Conservation (phyloP, 2,888 invertebrate genomes). For the Rhynchonema sp. region DNA sequence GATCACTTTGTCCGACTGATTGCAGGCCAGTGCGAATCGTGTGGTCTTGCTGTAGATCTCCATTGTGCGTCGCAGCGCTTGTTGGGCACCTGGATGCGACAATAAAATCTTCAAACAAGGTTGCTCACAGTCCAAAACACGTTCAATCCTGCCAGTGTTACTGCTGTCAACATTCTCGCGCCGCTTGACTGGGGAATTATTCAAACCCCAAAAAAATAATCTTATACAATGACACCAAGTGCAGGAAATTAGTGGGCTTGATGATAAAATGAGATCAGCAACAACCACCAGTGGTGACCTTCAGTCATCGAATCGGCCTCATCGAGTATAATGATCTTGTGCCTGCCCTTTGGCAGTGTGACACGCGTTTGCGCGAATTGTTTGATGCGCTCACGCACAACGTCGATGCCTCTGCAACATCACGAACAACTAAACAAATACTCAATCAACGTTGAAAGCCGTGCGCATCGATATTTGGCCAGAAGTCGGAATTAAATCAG, state of each 20-base stretch:
- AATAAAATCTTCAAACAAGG: no score
- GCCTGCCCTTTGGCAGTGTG: slow-evolving; percentile 66
- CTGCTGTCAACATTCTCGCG: no score
- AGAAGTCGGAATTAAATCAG: neutral
- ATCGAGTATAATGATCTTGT: slow-evolving; percentile 91
- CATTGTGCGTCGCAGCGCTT: slow-evolving; percentile 90
- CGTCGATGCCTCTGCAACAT: slow-evolving; percentile 69
- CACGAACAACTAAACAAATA: neutral
- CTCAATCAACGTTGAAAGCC: no score
- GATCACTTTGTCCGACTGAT: slow-evolving; percentile 93
- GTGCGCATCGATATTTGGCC: no score
- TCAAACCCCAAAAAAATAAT: no score
- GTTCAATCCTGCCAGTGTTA: no score
- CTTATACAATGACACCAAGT: no score
- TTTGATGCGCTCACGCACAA: slow-evolving; percentile 92
- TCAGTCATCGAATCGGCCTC: slow-evolving; percentile 35
- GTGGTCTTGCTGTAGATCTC: slow-evolving; percentile 93
- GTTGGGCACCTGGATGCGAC: slow-evolving; percentile 31
- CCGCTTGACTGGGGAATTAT: no score
- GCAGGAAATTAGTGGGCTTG: no score
- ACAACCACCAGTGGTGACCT: no score
- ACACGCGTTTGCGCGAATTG: slow-evolving; percentile 95
- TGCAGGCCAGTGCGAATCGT: slow-evolving; percentile 88
- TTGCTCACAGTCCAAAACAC: no score
- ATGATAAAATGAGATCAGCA: no score